phyloP scores from a whole-genome alignment of 1,140 invertebrate genomes.

The Scaptomyza hsui region DNA sequence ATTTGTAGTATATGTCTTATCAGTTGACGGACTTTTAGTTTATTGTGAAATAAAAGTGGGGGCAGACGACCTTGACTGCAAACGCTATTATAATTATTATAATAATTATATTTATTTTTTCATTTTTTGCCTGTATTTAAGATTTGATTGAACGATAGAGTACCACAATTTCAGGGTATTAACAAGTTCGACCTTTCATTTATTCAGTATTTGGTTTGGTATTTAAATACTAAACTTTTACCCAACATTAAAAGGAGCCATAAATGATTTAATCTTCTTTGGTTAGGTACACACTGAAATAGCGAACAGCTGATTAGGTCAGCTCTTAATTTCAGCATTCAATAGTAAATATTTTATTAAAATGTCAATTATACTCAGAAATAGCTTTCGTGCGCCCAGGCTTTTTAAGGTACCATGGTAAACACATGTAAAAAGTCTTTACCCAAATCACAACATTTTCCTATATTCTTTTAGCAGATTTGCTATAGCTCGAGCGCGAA shows the following conservation, averaged over 20 bases:
- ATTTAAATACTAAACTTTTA: slow-evolving; percentile 23
- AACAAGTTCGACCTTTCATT: not conserved
- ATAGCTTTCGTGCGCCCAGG: slow-evolving; percentile 30
- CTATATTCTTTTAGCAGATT: slow-evolving; percentile 29
- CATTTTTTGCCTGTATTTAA: too few relatives aligned
- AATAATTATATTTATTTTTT: not conserved
- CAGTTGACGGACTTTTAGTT: slow-evolving; percentile 29
- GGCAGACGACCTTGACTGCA: not conserved
- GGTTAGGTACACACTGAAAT: slow-evolving; percentile 19
- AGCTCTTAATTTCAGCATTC: not conserved
- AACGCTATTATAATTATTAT: not conserved
- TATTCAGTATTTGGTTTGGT: slow-evolving; percentile 10
- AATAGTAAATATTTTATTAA: not conserved
- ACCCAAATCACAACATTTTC: not conserved
- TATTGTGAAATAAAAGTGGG: slow-evolving; percentile 19
- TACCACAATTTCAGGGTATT: slow-evolving; percentile 4
- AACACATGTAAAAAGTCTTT: not conserved
- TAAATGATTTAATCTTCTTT: not conserved
- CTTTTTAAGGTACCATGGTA: slow-evolving; percentile 47
- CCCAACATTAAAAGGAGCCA: slow-evolving; percentile 12
- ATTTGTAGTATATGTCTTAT: slow-evolving; percentile 46
- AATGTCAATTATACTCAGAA: slow-evolving; percentile 64
- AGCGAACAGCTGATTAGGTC: slow-evolving; percentile 25
- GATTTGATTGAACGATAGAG: too few relatives aligned
- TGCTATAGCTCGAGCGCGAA: slow-evolving; percentile 48